Evolutionary conservation across 53 echinoderm and acorn worm species (phyloP), one percentile per base, ranked within the genome.

Genomic region (Echinometra lucunter): DNA sequence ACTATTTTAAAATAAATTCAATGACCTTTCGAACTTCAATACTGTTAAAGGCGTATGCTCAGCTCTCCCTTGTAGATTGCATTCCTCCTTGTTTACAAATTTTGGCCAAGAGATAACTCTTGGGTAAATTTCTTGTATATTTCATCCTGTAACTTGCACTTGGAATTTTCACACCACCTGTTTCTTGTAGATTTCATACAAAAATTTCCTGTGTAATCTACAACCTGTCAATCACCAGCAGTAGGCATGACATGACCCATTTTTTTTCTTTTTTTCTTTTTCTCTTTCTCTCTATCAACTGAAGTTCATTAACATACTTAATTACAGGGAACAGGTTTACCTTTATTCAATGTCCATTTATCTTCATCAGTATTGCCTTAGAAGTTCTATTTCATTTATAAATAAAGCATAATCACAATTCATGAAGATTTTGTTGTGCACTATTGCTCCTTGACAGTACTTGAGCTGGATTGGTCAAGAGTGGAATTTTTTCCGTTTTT

Each of bases 41-140:
- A 18, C 17, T 40, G 38, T 11, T 0, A 34, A 15, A 38, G 40
- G 16, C 38, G 3, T 13, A 10, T 49, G 80, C 27, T 83, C 47
- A 25, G n/a, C 27, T 7, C 3, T 49, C n/a, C 25, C 8, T 45
- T 83, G 83, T 83, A 45, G 27, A 83, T 83, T 83, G 10, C 83
- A 83, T 83, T 83, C 83, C 83, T 83, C 27, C 83, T 83, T 83
- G 83, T 47, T 83, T 82, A 82, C 49, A 47, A 47, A 83, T 83
- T n/a, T 12, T n/a, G 45, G n/a, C 83, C 27, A n/a, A 83, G 13
- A 83, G 15, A 83, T 83, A 83, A 83, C 83, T 83, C 49, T 3
- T 5, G 18, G 7, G 40, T 80, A 21, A 10, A 42, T 80, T 78
- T 78, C 78, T 82, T 7, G 82, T 45, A 45, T 27, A 82, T 82